phyloP scores from a whole-genome alignment of 2,113 vertebrate genomes.

The Notechis scutatus region DNA sequence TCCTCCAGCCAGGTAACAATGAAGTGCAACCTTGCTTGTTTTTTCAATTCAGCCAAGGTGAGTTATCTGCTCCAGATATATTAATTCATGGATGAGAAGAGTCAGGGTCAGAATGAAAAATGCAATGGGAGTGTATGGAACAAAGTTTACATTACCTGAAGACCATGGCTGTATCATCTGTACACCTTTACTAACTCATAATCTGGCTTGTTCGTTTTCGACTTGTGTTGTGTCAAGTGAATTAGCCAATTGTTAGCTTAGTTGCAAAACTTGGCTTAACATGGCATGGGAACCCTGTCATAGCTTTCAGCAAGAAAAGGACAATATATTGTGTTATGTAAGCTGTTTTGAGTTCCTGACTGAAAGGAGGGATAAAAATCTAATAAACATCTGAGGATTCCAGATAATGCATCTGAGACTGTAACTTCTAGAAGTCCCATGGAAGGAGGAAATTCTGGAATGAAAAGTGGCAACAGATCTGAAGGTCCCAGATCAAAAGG shows the following conservation, averaged over 20 bases:
- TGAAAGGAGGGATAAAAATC: background rate
- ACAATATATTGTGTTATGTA: background rate
- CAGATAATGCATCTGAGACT: background rate
- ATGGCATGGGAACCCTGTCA: background rate
- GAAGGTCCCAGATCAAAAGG: background rate
- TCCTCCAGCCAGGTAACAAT: background rate
- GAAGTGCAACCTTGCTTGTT: background rate
- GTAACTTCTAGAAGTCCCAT: background rate
- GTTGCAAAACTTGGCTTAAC: background rate
- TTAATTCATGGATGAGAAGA: background rate
- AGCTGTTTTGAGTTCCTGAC: background rate
- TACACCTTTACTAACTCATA: background rate
- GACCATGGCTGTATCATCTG: background rate
- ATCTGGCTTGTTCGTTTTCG: background rate
- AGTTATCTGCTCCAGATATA: background rate
- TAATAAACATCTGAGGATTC: background rate
- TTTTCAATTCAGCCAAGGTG: background rate
- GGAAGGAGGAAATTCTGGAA: background rate
- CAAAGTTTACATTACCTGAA: background rate
- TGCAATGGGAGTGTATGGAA: background rate
- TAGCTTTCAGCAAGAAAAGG: background rate
- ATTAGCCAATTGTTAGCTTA: too few relatives aligned
- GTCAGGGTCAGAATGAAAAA: background rate
- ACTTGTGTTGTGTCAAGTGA: background rate
- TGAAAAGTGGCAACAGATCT: background rate